Conservation (phyloP, 2,113 vertebrate genomes). For the Prionailurus viverrinus region DNA sequence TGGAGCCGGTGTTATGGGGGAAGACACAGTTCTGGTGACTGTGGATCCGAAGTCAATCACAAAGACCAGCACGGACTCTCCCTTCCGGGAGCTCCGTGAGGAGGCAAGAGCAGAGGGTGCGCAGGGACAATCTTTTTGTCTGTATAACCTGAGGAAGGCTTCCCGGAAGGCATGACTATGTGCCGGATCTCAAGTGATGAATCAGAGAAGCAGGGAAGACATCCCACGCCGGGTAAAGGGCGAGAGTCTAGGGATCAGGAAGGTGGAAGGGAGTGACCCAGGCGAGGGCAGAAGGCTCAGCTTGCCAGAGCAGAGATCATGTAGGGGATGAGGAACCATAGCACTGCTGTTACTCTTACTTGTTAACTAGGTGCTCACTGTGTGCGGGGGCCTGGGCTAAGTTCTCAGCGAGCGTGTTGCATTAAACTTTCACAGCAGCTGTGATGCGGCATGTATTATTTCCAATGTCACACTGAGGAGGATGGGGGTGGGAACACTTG, state of each 20-base stretch:
- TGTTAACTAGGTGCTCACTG: background rate
- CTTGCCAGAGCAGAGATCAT: background rate
- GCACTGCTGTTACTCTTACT: background rate
- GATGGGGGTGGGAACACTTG: background rate
- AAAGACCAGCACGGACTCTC: background rate
- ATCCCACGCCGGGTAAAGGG: background rate
- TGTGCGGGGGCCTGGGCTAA: background rate
- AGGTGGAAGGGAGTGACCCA: background rate
- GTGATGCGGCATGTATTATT: background rate
- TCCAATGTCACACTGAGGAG: background rate
- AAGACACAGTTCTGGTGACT: background rate
- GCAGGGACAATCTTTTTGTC: background rate
- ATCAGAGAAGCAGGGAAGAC: background rate
- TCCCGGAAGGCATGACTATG: background rate
- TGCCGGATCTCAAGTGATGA: background rate
- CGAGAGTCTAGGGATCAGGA: background rate
- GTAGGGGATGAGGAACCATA: background rate
- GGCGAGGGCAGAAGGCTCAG: background rate
- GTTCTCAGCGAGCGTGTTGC: background rate
- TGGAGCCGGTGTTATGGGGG: background rate
- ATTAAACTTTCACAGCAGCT: background rate
- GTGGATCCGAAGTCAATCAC: background rate
- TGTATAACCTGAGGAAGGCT: background rate
- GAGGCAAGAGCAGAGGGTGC: background rate
- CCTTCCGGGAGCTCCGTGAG: background rate